Percentiles rank a stretch among this genome's conserved stretches.
phyloP scores from a whole-genome alignment of 2,888 invertebrate species.

The Ptycholaimellus sp. region DNA sequence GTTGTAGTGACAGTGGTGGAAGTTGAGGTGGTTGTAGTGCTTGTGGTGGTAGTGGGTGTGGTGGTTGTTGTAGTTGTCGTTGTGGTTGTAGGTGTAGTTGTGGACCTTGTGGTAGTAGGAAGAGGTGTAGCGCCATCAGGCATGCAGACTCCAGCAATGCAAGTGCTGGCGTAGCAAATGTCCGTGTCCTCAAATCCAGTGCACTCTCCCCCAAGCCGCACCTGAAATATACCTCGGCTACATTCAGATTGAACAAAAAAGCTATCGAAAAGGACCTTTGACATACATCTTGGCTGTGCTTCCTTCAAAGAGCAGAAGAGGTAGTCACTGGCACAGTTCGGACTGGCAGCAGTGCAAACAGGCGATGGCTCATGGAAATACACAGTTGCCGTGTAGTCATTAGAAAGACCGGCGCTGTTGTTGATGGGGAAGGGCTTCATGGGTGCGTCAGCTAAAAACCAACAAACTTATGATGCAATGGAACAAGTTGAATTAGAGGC shows the following conservation, averaged over 20 bases:
- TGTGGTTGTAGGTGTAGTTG: background rate
- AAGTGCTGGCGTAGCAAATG: background rate
- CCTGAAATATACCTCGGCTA: too few species aligned
- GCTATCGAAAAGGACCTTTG: too few species aligned
- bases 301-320: constrained; percentile 6
- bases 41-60: background rate
- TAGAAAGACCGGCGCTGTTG: constrained; percentile 5
- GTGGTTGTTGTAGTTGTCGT: background rate
- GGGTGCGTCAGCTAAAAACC: background rate
- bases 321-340: constrained; percentile 6
- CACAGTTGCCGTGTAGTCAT: constrained; percentile 4
- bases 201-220: constrained; percentile 5
- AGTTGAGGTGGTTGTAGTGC: background rate
- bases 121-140: background rate
- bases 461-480: too few species aligned
- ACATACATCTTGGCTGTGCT: too few species aligned
- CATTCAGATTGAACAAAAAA: too few species aligned
- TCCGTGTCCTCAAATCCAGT: constrained; percentile 2
- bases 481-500: background rate
- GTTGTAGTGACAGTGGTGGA: background rate
- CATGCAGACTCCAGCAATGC: background rate
- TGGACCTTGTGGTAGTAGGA: background rate
- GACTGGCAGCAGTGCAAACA: constrained; percentile 1
- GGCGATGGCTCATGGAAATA: constrained; percentile 6
- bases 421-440: constrained; percentile 6